Percentiles rank a stretch among this genome's conserved stretches.
Conservation (phyloP, 2,797 vertebrate species). For the Babyrousa celebensis region DNA sequence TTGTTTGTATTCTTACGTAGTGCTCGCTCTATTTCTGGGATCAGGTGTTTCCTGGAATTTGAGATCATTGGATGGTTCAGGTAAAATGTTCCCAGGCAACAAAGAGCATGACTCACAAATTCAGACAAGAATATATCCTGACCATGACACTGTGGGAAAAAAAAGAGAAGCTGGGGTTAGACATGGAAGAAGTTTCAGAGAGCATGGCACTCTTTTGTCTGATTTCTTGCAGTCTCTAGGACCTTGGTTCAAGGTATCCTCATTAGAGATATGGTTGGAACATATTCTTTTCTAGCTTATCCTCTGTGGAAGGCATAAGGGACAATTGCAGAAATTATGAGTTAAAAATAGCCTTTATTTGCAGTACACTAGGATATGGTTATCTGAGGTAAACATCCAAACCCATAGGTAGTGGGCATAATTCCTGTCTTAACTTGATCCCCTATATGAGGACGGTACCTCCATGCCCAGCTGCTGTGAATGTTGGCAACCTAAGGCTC, state of each 20-base stretch:
- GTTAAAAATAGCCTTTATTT: slow-evolving; percentile 2
- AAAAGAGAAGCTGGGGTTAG: not conserved
- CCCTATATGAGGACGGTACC: not conserved
- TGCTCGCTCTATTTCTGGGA: not conserved
- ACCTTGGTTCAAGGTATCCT: not conserved
- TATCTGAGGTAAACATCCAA: slow-evolving; percentile 8
- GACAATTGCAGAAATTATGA: not conserved
- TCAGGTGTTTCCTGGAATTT: slow-evolving; percentile 56
- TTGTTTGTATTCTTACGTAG: slow-evolving; percentile 60
- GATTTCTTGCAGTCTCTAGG: not conserved
- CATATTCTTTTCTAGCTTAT: not conserved
- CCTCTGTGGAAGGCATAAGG: not conserved
- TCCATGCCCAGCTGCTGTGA: not conserved
- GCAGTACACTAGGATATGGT: not conserved
- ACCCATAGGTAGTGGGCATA: not conserved
- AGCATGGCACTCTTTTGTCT: not conserved
- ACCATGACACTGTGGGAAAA: not conserved
- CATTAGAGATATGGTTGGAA: not conserved
- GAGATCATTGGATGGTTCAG: slow-evolving; percentile 68
- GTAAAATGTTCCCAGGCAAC: slow-evolving; percentile 65
- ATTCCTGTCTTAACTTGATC: not conserved
- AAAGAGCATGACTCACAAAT: not conserved
- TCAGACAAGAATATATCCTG: slow-evolving; percentile 35
- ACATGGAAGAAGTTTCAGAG: slow-evolving; percentile 43
- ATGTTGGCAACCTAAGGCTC: not conserved